Evolutionary conservation across 2,797 vertebrate genomes (phyloP).

Genomic region (Meda fulgida): DNA sequence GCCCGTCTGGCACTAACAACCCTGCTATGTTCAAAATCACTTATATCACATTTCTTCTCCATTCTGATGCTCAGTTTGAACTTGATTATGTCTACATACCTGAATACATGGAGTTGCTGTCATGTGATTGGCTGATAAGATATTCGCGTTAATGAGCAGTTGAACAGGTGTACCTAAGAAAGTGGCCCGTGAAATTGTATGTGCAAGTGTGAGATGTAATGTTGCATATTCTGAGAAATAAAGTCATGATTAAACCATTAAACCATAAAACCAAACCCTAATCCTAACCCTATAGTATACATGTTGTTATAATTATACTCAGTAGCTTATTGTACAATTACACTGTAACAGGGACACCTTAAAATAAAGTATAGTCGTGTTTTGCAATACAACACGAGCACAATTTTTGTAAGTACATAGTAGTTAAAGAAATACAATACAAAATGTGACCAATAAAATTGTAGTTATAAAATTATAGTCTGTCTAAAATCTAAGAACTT

Average conservation of each 20-base stretch:
- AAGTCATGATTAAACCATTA: not conserved
- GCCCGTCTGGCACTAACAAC: not conserved
- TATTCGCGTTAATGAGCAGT: not conserved
- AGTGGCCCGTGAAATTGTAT: not conserved
- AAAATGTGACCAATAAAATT: not conserved
- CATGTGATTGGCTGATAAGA: not conserved
- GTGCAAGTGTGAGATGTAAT: not conserved
- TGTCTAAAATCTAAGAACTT: not conserved
- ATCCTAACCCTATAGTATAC: too few relatives aligned
- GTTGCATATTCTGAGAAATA: not conserved
- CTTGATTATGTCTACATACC: not conserved
- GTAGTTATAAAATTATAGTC: not conserved
- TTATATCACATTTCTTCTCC: not conserved
- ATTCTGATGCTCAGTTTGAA: not conserved
- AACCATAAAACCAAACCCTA: too few relatives aligned
- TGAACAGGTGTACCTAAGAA: not conserved
- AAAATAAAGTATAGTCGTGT: too few relatives aligned
- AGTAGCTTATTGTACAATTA: too few relatives aligned
- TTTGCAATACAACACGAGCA: too few relatives aligned
- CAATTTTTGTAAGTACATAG: too few relatives aligned
- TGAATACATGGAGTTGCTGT: not conserved
- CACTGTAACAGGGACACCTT: too few relatives aligned
- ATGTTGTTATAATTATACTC: too few relatives aligned
- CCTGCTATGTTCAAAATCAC: not conserved
- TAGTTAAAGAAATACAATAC: not conserved